A percentile compares a stretch with the other conserved stretches of the same genome.
Evolutionary conservation across 2,888 invertebrate species (phyloP).

Genomic region (Patella depressa): DNA sequence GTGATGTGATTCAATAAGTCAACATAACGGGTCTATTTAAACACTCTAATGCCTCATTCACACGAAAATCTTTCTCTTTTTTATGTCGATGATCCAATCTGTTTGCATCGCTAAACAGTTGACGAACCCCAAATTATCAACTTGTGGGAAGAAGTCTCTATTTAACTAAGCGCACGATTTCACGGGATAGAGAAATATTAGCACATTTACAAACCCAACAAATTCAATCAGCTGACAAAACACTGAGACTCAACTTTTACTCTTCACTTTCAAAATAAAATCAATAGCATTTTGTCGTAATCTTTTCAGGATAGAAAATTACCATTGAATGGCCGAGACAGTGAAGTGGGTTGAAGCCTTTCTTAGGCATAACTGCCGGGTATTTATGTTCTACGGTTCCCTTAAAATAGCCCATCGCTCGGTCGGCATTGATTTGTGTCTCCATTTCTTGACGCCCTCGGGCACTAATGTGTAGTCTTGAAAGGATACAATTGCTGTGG

Average conservation of each 20-base stretch:
- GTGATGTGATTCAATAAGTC: slow-evolving; percentile 6
- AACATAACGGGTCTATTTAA: not conserved
- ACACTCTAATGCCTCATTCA: not conserved
- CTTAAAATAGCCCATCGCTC: not conserved
- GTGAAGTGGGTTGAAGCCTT: not conserved
- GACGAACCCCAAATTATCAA: not conserved
- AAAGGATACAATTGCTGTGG: not conserved
- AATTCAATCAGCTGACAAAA: slow-evolving; percentile 9
- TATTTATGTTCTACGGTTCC: not conserved
- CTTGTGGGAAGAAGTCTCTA: slow-evolving; percentile 3
- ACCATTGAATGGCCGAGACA: not conserved
- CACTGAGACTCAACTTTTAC: not conserved
- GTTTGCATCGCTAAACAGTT: no score
- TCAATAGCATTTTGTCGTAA: slow-evolving; percentile 10
- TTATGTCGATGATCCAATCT: not conserved
- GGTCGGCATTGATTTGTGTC: slow-evolving; percentile 2
- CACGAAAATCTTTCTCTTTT: not conserved
- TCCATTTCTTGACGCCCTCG: not conserved
- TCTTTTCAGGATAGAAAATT: not conserved
- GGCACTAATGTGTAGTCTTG: not conserved
- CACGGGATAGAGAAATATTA: not conserved
- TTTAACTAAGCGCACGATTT: not conserved
- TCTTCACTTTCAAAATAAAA: not conserved
- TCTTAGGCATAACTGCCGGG: not conserved
- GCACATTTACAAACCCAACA: slow-evolving; percentile 8